Evolutionary conservation across 2,113 vertebrate species (phyloP).

Genomic region (Anser brachyrhynchus): DNA sequence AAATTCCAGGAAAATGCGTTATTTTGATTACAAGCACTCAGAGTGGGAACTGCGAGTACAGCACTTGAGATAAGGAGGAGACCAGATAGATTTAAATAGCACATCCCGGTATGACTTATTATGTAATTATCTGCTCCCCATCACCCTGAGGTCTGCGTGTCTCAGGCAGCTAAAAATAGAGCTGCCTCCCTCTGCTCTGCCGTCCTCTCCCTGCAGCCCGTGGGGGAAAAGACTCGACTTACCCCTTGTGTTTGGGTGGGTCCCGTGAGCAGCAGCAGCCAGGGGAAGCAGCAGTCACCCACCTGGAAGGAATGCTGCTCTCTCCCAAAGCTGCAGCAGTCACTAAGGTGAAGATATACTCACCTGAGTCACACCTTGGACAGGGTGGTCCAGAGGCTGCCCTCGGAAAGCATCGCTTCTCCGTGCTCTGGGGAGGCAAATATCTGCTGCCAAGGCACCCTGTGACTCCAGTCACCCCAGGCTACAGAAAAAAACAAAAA

Average conservation of each 20-base stretch:
- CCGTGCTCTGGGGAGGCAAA: accelerated
- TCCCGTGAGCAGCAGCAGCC: accelerated
- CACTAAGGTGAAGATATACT: background rate
- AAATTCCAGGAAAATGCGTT: slow-evolving; percentile 40
- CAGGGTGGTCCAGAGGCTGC: background rate
- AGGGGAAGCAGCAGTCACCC: background rate
- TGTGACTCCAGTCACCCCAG: background rate
- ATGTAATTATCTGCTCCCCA: slow-evolving; percentile 23
- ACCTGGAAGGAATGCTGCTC: background rate
- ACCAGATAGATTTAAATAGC: slow-evolving; percentile 46
- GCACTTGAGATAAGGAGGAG: slow-evolving; percentile 45
- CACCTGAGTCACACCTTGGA: background rate
- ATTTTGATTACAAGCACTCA: background rate
- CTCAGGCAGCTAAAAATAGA: slow-evolving; percentile 46
- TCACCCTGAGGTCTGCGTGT: background rate
- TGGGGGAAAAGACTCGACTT: background rate
- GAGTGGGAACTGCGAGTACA: slow-evolving; percentile 3
- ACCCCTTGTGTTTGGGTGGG: background rate
- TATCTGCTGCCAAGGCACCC: background rate
- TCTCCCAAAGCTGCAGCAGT: background rate
- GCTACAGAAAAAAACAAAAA: background rate
- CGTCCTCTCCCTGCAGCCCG: background rate
- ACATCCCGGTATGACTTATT: slow-evolving; percentile 20
- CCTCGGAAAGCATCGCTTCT: background rate
- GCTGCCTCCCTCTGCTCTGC: background rate